Evolutionary conservation across 2,888 invertebrate species (phyloP), one percentile per base, ranked within the genome.

Genomic region (Lithophane socia): DNA sequence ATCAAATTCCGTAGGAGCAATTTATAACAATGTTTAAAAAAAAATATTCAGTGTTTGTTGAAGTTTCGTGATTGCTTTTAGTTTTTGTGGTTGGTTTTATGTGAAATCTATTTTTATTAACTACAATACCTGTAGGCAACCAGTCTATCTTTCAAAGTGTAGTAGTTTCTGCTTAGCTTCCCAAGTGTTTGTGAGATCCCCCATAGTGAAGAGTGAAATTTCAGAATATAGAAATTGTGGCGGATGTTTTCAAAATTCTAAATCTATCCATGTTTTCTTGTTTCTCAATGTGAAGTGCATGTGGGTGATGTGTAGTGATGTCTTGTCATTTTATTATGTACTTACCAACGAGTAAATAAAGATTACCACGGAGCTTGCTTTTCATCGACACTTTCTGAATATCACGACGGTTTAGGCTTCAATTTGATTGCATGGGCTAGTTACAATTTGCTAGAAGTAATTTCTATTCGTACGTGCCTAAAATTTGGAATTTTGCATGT

Each of bases 301-400:
- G 87, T 88, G 84, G 87, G 87, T 87, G 87, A 84, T 86, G 82
- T 87, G 73, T 77, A 84, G 87, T 86, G 87, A 77, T 82, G 76
- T 86, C 80, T 84, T 82, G 70, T 83, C n/a, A 67, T 75, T 75
- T 63, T 73, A 77, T 69, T 78, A 83, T 77, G 76, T 83, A 86
- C 54, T 66, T 81, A 85, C 37, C 68, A 64, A 85, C 29, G 52
- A 84, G 49, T 83, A 67, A 84, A 84, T 86, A 84, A 86, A 86
- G 74, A 37, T 69, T 75, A 72, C 78, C 83, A 74, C 85, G 58
- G 73, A 86, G 83, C 86, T 83, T 83, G 83, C 84, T 84, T 86
- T 79, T 75, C 86, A 79, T 78, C 83, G 66, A 85, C 73, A 83
- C 86, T 56, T 85, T 64, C 64, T 61, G 54, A 79, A 42, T 67